These are phyloP conservation scores for Eulemur macaco DNA, from an alignment of 2,113 vertebrate genomes.

Conservation along the genomic window DNA sequence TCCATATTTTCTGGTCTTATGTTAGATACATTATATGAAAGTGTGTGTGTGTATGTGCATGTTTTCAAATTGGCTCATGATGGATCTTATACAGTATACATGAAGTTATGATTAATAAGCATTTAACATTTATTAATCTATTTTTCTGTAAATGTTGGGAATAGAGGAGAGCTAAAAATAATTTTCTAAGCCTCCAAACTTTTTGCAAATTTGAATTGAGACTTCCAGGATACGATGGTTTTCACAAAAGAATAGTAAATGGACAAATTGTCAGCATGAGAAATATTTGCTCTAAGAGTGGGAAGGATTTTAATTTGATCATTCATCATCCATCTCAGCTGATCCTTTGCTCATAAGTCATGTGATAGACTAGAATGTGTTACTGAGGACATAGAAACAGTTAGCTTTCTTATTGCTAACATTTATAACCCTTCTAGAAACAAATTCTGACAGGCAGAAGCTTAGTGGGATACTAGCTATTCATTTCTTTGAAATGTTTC, in stretches of 20 bases:
- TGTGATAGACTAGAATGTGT: conserved; percentile 19
- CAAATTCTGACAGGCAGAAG: conserved; percentile 54
- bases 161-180: not conserved
- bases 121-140: not conserved
- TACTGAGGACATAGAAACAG: conserved; percentile 20
- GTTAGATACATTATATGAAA: not conserved
- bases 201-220: conserved; percentile 16
- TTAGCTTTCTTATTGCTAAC: conserved; percentile 70
- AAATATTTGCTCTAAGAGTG: conserved; percentile 24
- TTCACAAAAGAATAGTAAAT: conserved; percentile 8
- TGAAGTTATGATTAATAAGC: not conserved
- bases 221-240: not conserved
- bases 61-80: not conserved
- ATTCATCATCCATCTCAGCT: conserved; percentile 45
- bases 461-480: conserved; percentile 44
- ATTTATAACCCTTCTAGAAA: conserved; percentile 68
- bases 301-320: conserved; percentile 63
- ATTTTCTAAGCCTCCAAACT: not conserved
- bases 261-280: not conserved
- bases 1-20: not conserved
- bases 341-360: conserved; percentile 1
- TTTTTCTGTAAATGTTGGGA: not conserved
- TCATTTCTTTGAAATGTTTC: conserved; percentile 71
- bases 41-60: not conserved
- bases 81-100: not conserved